Percentiles rank a stretch among this genome's conserved stretches.
Conservation (phyloP, 2,888 invertebrate species). For the Bellardia pandia region DNA sequence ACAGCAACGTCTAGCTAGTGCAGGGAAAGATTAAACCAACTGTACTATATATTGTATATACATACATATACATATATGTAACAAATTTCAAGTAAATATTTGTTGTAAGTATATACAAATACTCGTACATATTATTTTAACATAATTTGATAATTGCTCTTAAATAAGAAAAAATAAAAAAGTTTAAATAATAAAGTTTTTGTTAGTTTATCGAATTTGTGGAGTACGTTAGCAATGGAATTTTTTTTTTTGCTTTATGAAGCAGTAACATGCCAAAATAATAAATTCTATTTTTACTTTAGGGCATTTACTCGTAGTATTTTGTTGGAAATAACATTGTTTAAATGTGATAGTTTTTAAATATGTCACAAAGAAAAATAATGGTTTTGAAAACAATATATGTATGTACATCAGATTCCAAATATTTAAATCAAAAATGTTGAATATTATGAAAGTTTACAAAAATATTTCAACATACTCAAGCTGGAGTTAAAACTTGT, state of each 20-base stretch:
- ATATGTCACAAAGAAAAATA: not conserved
- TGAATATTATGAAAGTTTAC: not conserved
- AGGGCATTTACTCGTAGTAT: slow-evolving; percentile 16
- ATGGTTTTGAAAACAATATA: not conserved
- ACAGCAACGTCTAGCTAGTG: not conserved
- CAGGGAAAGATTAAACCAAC: not conserved
- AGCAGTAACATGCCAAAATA: slow-evolving; percentile 29
- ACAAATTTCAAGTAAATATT: slow-evolving; percentile 54
- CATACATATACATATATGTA: not conserved
- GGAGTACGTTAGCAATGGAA: not conserved
- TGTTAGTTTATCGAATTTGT: slow-evolving; percentile 42
- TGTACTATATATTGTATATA: no score
- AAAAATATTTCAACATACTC: not conserved
- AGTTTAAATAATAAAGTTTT: slow-evolving; percentile 49
- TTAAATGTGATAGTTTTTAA: slow-evolving; percentile 8
- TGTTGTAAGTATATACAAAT: slow-evolving; percentile 4
- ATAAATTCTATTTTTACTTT: slow-evolving; percentile 18
- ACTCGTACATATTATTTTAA: not conserved
- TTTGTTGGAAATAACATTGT: slow-evolving; percentile 1
- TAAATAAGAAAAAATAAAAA: slow-evolving; percentile 7
- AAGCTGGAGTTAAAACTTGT: no score
- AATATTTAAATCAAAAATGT: slow-evolving; percentile 19
- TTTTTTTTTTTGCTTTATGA: not conserved
- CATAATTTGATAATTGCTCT: slow-evolving; percentile 55
- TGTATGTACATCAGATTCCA: not conserved